These are phyloP conservation scores for Morus bassanus DNA, from an alignment of 2,797 vertebrate species.

Conservation along the genomic window DNA sequence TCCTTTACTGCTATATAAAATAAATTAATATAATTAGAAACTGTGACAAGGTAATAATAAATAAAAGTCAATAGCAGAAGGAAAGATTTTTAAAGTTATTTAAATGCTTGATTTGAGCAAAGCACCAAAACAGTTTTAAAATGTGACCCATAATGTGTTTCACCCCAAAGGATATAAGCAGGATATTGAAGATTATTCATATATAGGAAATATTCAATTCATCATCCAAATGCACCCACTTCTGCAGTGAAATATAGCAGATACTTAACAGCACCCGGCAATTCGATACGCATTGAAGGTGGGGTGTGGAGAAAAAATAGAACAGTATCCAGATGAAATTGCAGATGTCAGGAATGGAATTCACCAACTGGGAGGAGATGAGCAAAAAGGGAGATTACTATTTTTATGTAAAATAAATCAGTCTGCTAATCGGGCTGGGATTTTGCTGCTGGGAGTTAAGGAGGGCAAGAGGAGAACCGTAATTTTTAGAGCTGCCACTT, in stretches of 20 bases:
- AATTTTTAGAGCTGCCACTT: constrained; percentile 69
- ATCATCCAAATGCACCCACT: constrained; percentile 51
- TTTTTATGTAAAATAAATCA: constrained; percentile 75
- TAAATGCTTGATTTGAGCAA: constrained; percentile 8
- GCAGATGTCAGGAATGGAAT: constrained; percentile 63
- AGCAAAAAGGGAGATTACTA: constrained; percentile 39
- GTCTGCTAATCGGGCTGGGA: constrained; percentile 69
- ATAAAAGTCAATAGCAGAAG: not conserved
- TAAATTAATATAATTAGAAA: constrained; percentile 25
- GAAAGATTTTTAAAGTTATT: constrained; percentile 4
- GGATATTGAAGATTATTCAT: constrained; percentile 45
- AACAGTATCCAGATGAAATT: constrained; percentile 61
- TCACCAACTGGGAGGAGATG: constrained; percentile 40
- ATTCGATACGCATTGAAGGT: constrained; percentile 7
- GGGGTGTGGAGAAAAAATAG: constrained; percentile 30
- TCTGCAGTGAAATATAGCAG: constrained; percentile 50
- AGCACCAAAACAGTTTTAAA: constrained; percentile 15
- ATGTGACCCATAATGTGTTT: constrained; percentile 26
- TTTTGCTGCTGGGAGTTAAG: constrained; percentile 72
- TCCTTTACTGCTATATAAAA: not conserved
- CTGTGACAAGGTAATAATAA: not conserved
- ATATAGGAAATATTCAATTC: constrained; percentile 47
- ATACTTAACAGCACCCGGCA: constrained; percentile 25
- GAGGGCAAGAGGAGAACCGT: constrained; percentile 69
- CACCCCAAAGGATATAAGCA: constrained; percentile 44